These are phyloP conservation scores for Drosophila antonietae DNA, from an alignment of 2,888 invertebrate species.

Conservation along the genomic window DNA sequence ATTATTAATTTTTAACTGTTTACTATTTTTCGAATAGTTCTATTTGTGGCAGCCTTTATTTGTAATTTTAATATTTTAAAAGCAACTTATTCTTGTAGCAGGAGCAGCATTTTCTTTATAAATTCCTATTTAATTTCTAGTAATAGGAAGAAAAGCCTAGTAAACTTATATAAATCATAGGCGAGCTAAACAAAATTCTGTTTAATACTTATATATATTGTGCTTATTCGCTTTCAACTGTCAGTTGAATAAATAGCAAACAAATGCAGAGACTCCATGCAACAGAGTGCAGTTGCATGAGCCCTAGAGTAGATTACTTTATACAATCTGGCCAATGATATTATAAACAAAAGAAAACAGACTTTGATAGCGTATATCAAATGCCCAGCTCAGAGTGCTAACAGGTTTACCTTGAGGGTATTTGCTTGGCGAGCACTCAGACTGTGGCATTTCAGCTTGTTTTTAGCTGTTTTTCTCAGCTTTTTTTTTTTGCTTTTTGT, in stretches of 20 bases:
- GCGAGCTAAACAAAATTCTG: too few relatives aligned
- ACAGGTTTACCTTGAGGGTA: conserved; percentile 26
- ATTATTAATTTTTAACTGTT: too few relatives aligned
- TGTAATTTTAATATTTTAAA: too few relatives aligned
- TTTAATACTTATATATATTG: not conserved
- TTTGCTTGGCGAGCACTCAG: not conserved
- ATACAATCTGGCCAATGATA: not conserved
- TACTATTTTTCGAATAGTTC: too few relatives aligned
- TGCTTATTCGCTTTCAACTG: not conserved
- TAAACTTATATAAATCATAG: too few relatives aligned
- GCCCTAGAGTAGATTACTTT: not conserved
- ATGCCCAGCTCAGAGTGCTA: not conserved
- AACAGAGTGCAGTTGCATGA: too few relatives aligned
- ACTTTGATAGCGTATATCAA: not conserved
- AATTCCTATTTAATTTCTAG: too few relatives aligned
- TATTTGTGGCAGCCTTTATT: too few relatives aligned
- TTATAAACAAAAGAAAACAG: not conserved
- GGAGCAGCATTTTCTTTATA: too few relatives aligned
- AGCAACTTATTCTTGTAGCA: too few relatives aligned
- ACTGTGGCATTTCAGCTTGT: not conserved
- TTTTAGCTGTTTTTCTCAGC: conserved; percentile 13
- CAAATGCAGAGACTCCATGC: not conserved
- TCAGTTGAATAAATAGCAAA: not conserved
- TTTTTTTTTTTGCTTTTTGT: not conserved
- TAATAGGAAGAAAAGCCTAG: too few relatives aligned